These are phyloP conservation scores for Piscicola geometra DNA, from an alignment of 2,888 invertebrate species.

Conservation along the genomic window DNA sequence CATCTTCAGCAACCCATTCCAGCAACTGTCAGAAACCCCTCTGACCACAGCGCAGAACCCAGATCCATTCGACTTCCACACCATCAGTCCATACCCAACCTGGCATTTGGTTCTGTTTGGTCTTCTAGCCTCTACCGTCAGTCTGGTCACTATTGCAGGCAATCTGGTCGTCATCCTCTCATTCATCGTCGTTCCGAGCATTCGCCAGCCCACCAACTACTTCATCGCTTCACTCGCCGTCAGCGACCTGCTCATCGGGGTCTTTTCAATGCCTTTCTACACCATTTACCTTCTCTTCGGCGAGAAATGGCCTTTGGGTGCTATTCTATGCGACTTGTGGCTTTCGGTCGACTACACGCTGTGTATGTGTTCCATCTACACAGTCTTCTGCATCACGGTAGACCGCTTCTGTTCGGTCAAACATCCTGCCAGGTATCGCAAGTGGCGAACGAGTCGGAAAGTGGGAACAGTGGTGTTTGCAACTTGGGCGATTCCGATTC, in stretches of 20 bases:
- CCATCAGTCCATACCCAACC: slow-evolving; percentile 50
- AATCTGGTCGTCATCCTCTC: slow-evolving; percentile 90
- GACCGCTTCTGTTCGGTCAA: slow-evolving; percentile 98
- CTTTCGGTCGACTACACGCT: slow-evolving; percentile 97
- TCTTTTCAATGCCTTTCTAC: slow-evolving; percentile 54
- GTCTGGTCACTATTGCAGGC: slow-evolving; percentile 82
- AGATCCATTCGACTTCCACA: neutral
- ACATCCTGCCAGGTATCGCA: slow-evolving; percentile 91
- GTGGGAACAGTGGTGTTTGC: slow-evolving; percentile 92
- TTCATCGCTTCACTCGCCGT: slow-evolving; percentile 97
- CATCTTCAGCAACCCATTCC: neutral
- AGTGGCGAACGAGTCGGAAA: slow-evolving; percentile 85
- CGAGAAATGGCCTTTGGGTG: slow-evolving; percentile 89
- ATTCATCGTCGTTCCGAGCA: slow-evolving; percentile 84
- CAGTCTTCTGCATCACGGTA: slow-evolving; percentile 93
- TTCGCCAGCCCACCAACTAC: slow-evolving; percentile 84
- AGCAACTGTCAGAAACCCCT: neutral
- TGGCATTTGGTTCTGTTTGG: slow-evolving; percentile 87
- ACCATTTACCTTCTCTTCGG: slow-evolving; percentile 62
- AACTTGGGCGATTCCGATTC: slow-evolving; percentile 92
- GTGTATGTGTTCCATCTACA: slow-evolving; percentile 90
- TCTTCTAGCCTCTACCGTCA: slow-evolving; percentile 77
- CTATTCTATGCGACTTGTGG: slow-evolving; percentile 93
- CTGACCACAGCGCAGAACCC: neutral
- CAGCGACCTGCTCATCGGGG: slow-evolving; percentile 92